These are phyloP conservation scores for Eumeta japonica DNA, from an alignment of 1,140 invertebrate species.

Conservation along the genomic window DNA sequence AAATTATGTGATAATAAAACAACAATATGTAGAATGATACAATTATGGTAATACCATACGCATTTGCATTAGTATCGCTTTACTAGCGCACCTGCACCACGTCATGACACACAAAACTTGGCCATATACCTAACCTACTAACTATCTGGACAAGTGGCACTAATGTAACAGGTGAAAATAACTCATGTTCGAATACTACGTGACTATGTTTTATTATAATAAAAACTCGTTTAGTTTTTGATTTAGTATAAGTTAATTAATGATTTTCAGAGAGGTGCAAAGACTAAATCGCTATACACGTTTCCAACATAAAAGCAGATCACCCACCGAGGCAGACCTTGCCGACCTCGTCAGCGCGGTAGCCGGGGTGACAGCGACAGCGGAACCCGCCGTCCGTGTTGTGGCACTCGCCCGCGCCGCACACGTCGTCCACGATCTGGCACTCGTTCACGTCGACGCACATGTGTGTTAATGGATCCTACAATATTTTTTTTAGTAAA, in stretches of 20 bases:
- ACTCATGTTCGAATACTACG: too few relatives aligned
- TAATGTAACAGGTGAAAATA: too few relatives aligned
- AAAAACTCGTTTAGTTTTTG: background rate
- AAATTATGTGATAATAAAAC: too few relatives aligned
- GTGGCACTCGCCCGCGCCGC: slow-evolving; percentile 78
- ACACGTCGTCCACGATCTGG: slow-evolving; percentile 78
- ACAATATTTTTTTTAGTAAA: background rate
- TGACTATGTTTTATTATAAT: too few relatives aligned
- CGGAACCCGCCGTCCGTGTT: slow-evolving; percentile 81
- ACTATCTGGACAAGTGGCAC: too few relatives aligned
- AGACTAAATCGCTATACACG: background rate
- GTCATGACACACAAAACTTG: too few relatives aligned
- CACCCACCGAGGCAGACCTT: slow-evolving; percentile 79
- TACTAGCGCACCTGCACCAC: too few relatives aligned
- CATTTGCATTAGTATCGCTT: too few relatives aligned
- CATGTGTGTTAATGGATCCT: slow-evolving; percentile 32
- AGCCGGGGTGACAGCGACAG: slow-evolving; percentile 79
- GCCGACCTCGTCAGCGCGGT: slow-evolving; percentile 73
- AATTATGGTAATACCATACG: too few relatives aligned
- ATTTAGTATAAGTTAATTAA: background rate
- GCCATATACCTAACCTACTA: too few relatives aligned
- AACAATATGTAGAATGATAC: too few relatives aligned
- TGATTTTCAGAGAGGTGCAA: background rate
- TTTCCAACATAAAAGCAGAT: background rate
- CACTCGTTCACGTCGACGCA: slow-evolving; percentile 85